A percentile compares a stretch with the other conserved stretches of the same genome.
These are phyloP conservation scores for Oreohelix idahoensis DNA, from an alignment of 1,140 invertebrate genomes.

Conservation along the genomic window DNA sequence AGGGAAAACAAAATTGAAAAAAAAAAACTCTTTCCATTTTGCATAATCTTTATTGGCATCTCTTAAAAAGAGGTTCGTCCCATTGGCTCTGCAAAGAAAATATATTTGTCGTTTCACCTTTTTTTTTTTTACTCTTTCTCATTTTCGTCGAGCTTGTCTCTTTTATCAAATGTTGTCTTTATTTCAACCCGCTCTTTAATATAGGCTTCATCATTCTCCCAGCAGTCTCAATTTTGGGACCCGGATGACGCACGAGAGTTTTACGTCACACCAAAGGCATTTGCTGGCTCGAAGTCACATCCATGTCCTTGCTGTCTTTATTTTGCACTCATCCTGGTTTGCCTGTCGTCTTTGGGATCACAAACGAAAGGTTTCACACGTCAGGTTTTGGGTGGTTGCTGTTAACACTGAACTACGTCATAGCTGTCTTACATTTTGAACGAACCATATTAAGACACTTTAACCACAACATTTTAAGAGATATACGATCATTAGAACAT, in stretches of 20 bases:
- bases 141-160: background rate
- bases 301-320: background rate
- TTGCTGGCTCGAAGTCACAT: background rate
- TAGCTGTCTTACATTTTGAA: background rate
- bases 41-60: background rate
- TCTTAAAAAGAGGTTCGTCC: background rate
- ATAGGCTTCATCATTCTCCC: background rate
- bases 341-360: background rate
- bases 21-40: background rate
- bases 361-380: background rate
- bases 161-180: background rate
- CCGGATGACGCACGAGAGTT: background rate
- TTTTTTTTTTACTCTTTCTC: background rate
- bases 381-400: background rate
- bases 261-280: background rate
- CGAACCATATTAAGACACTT: too few relatives aligned
- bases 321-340: background rate
- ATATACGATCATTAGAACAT: too few relatives aligned
- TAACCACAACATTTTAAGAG: too few relatives aligned
- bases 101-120: background rate
- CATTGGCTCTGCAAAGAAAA: background rate
- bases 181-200: background rate
- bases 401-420: background rate
- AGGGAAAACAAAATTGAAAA: too few relatives aligned
- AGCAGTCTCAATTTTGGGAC: background rate